phyloP scores from a whole-genome alignment of 2,797 vertebrate species.

The Pangasius sanitwongsei region DNA sequence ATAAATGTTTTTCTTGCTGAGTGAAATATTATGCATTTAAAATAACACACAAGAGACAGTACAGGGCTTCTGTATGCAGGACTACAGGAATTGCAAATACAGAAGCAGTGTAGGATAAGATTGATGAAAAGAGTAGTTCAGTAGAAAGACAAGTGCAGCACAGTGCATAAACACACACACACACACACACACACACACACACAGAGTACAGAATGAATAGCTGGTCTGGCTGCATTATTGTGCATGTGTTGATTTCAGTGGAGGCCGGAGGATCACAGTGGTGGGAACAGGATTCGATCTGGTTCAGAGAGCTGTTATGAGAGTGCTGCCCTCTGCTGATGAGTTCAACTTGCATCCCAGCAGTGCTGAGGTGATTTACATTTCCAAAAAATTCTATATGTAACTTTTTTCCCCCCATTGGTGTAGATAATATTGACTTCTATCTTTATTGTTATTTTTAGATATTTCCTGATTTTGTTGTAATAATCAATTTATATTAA shows the following conservation, averaged over 20 bases:
- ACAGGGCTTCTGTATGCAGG: neutral
- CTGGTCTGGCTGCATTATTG: neutral
- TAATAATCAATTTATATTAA: too few species aligned
- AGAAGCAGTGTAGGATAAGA: neutral
- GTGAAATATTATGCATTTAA: neutral
- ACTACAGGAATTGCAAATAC: neutral
- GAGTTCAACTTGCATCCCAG: constrained; percentile 50
- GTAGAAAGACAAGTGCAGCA: neutral
- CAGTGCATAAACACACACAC: neutral
- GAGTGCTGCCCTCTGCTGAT: constrained; percentile 61
- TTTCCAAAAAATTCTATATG: neutral
- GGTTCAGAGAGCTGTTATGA: constrained; percentile 73
- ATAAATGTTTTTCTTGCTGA: neutral
- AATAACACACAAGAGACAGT: neutral
- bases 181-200: neutral
- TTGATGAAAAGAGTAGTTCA: neutral
- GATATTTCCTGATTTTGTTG: neutral
- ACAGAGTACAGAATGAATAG: neutral
- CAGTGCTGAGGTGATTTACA: constrained; percentile 60
- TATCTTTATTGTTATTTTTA: neutral
- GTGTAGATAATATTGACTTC: neutral
- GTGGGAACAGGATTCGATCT: constrained; percentile 82
- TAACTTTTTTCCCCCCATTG: neutral
- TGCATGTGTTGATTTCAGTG: constrained; percentile 72
- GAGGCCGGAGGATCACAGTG: constrained; percentile 86